These are phyloP conservation scores for Paracentrotus lividus DNA, from an alignment of 53 echinoderm and acorn worm genomes.

Conservation along the genomic window DNA sequence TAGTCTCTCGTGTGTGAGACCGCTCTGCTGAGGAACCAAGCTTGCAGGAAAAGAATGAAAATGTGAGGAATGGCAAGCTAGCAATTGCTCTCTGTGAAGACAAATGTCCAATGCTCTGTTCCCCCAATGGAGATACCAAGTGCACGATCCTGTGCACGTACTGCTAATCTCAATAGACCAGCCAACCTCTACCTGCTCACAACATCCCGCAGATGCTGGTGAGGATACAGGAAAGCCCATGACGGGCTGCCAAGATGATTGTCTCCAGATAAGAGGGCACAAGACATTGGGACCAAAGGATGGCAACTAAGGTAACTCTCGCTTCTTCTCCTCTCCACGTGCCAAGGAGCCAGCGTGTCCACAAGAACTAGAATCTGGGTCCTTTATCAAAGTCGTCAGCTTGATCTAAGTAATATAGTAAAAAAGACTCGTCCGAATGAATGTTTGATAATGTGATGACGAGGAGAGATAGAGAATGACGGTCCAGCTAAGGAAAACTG, in stretches of 20 bases:
- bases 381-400: conserved; percentile 71
- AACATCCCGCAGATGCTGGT: background rate
- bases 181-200: background rate
- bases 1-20: background rate
- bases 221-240: conserved; percentile 12
- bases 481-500: conserved; percentile 37
- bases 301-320: conserved; percentile 63
- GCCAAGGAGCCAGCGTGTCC: conserved; percentile 65
- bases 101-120: no score
- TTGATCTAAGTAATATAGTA: conserved; percentile 83
- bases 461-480: conserved; percentile 78
- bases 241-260: conserved; percentile 57
- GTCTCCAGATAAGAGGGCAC: conserved; percentile 69
- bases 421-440: no score
- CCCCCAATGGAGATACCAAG: conserved; percentile 18
- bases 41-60: conserved; percentile 76
- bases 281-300: conserved; percentile 61
- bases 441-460: conserved; percentile 91
- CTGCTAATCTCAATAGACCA: background rate
- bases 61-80: conserved; percentile 79
- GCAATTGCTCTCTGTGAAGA: conserved; percentile 81
- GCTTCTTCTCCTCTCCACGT: conserved; percentile 72
- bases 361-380: conserved; percentile 73
- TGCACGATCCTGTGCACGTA: conserved; percentile 38
- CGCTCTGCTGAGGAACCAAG: conserved; percentile 60